phyloP scores from a whole-genome alignment of 2,888 invertebrate genomes.

The Eilema depressum region DNA sequence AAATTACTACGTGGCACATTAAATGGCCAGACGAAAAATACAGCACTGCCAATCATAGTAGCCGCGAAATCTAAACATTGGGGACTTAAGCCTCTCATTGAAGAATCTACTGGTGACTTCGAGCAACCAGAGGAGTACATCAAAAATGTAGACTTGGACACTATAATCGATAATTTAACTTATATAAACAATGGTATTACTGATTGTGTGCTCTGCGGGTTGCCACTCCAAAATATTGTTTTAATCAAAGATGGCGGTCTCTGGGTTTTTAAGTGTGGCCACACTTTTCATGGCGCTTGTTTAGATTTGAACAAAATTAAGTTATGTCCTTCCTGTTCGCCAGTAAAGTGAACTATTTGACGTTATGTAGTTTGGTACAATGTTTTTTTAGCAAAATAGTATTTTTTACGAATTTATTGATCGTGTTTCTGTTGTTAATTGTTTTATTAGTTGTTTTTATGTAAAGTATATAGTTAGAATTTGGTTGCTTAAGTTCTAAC shows the following conservation, averaged over 20 bases:
- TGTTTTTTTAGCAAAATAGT: conserved; percentile 27
- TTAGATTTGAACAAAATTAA: conserved; percentile 86
- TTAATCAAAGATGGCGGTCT: conserved; percentile 88
- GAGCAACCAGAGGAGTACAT: conserved; percentile 35
- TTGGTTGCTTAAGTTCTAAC: background rate
- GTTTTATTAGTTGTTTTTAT: conserved; percentile 11
- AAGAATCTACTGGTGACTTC: conserved; percentile 22
- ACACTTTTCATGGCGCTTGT: conserved; percentile 88
- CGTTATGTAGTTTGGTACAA: conserved; percentile 8
- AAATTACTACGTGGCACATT: conserved; percentile 68
- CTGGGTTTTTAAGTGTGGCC: conserved; percentile 88
- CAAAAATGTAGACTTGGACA: conserved; percentile 54
- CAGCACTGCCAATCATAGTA: conserved; percentile 75
- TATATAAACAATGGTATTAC: conserved; percentile 58
- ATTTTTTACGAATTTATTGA: conserved; percentile 15
- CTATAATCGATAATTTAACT: conserved; percentile 64
- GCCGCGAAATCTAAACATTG: conserved; percentile 81
- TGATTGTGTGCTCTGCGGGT: conserved; percentile 86
- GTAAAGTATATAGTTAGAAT: background rate
- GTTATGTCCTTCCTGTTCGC: conserved; percentile 76
- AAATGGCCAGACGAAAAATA: conserved; percentile 70
- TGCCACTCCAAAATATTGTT: conserved; percentile 87
- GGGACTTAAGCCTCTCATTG: conserved; percentile 77
- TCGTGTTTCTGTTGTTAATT: conserved; percentile 21
- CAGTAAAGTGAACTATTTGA: conserved; percentile 47